Base-by-base conservation (phyloP, 2,888 invertebrate species). In the Phragmatobia fuliginosa region DNA sequence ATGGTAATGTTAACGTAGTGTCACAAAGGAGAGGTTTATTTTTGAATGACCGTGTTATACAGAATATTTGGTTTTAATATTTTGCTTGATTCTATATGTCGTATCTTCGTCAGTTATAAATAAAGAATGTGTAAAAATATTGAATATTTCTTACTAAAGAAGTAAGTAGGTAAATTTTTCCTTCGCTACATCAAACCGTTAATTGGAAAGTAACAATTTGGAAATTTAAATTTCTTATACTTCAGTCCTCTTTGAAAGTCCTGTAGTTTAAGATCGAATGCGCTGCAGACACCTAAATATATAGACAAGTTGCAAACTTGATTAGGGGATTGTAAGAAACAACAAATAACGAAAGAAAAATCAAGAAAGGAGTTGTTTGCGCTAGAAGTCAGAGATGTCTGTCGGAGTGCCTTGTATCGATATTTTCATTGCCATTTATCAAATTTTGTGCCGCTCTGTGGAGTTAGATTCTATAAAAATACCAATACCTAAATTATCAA, bases 251-350 rank as follows among this genome's bases (percentile, higher is more conserved):
- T 69, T 58, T 32, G 67, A 65, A 65, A 69, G 71, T 71, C 49
- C 73, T 76, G 72, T 75, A 76, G 68, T 77, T 72, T 84, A 74
- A 83, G 83, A 85, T 83, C 78, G 73, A 81, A 81, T 79, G 79
- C 85, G 83, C 82, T 82, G 80, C 79, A 85, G 79, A 83, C 80
- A 88, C 85, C 79, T 78, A 79, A 89, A 87, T 81, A 86, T 81
- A 86, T 85, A 90, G 87, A 87, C 85, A 86, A 89, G 85, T 87
- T 88, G 82, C 86, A 91, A 90, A 92, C 90, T 89, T 90, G 89
- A 92, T 92, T 91, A 92, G 87, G 75, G 84, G 85, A 91, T 92
- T 88, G 89, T 89, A 88, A 86, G 89, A 90, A 92, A 91, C 87
- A 90, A 91, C 90, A 92, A 91, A 91, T 88, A 91, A 80, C 84